Base-by-base conservation (phyloP, 2,888 invertebrate genomes). In the Drosophila robusta region DNA sequence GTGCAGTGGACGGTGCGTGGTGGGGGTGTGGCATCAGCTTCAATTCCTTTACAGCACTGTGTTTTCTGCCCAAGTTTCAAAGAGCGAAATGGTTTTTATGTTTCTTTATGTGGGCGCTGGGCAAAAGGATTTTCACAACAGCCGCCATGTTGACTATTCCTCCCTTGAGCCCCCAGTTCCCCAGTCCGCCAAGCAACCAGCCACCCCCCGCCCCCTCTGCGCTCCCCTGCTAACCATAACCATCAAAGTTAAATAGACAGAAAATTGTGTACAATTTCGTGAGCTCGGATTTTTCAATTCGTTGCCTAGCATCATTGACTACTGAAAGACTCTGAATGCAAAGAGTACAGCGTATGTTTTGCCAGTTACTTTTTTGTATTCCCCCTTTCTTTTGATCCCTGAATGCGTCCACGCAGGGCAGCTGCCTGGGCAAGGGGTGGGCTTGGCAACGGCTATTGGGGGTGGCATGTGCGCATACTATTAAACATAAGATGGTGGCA, bases 201-300 rank as follows among this genome's bases (percentile, higher is more conserved):
- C n/a, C 14, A 4, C 32, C 24, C 32, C n/a, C 38, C 32, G 22
- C 32, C n/a, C 38, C 11, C 26, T 1, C 9, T 1, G 6, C 11
- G 39, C 39, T 11, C 26, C 29, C 41, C 41, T 50, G 52, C 18
- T 45, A 29, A 16, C 56, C 76, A 62, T 51, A 64, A 65, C 69
- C 88, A 74, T 77, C 78, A 87, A 89, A 89, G 90, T 89, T 90
- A 89, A 90, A 89, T 89, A 89, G 86, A 87, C 87, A 89, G 87
- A 89, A 89, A 90, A 89, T 90, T 86, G 89, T 89, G 85, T 79
- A 89, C 87, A 89, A 89, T 89, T 89, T 90, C 81, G 75, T 75
- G 71, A 81, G 86, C 77, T 75, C 66, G 79, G 80, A 87, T 85
- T 87, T 85, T 87, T 83, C 83, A 85, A 87, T 87, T 83, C 85